Evolutionary conservation across 2,888 invertebrate species (phyloP).

Genomic region (Cynaeus angustus): DNA sequence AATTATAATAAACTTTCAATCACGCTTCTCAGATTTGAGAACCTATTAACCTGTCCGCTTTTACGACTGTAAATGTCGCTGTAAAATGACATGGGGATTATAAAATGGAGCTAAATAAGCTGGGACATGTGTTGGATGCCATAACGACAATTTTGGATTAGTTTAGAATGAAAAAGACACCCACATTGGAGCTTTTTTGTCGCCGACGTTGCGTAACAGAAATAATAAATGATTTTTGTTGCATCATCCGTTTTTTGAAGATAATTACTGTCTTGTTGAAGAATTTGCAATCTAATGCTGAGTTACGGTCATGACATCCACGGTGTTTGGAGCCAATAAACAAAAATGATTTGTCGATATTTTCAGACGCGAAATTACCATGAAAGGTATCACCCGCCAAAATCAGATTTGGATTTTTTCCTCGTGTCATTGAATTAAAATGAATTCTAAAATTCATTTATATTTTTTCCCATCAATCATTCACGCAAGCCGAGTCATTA

Average conservation of each 20-base stretch:
- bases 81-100: constrained; percentile 31
- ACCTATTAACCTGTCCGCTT: constrained; percentile 34
- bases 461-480: too few species aligned
- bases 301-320: not conserved
- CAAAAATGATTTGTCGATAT: not conserved
- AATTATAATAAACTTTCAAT: constrained; percentile 34
- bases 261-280: constrained; percentile 6
- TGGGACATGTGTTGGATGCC: constrained; percentile 5
- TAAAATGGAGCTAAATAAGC: constrained; percentile 22
- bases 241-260: constrained; percentile 16
- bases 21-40: constrained; percentile 23
- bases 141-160: not conserved
- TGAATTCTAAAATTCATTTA: too few species aligned
- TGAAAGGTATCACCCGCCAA: too few species aligned
- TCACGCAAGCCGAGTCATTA: too few species aligned
- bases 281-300: constrained; percentile 11
- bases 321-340: not conserved
- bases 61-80: constrained; percentile 35
- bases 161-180: not conserved
- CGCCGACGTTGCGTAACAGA: constrained; percentile 8
- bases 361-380: not conserved
- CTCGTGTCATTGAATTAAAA: too few species aligned
- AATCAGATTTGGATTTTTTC: too few species aligned
- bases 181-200: constrained; percentile 2
- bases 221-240: constrained; percentile 18